Base-by-base conservation (phyloP, 2,113 vertebrate genomes). In the Acrocephalus kingi region DNA sequence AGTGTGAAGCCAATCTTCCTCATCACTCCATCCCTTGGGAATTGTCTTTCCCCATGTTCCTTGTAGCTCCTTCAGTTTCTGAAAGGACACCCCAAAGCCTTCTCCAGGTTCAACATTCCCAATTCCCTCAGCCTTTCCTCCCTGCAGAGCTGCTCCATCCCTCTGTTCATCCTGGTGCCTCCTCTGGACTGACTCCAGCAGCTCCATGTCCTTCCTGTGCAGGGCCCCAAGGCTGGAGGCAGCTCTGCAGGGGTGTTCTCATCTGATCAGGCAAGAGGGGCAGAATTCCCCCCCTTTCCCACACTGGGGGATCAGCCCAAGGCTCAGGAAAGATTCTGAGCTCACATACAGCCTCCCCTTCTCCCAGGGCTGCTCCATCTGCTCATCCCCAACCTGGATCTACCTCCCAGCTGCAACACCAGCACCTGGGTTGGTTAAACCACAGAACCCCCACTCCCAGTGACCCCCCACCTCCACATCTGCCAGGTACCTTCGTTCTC, bases 401-500 rank as follows among this genome's bases (percentile, higher is more conserved):
- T 0, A 55, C 16, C 24, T 35, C 39, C 33, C 16, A 15, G 16
- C 8, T 4, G 5, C 37, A 24, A 16, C 66, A 12, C 15, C 46
- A 45, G 1, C 37, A 45, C 20, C 6, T 0, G 2, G 27, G 23
- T 18, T 12, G n/a, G 5, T 41, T 23, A 22, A 46, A 48, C 22
- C 58, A 13, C 81, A n/a, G 31, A 55, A 64, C 31, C 30, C 31
- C 11, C 16, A 37, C 3, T 1, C 15, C 45, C 78, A 49, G 35
- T 0, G 11, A 16, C 18, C 45, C n/a, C 5, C 18, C 30, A 10
- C 5, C 7, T 6, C 25, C 81, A 11, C n/a, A 8, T 2, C 2
- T 13, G 3, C 3, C 39, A 10, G 48, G 39, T 3, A 99, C 99
- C 99, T 97, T 99, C 99, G 0, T 98, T 98, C 11, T 98, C 99